Conservation (phyloP, 2,113 vertebrate species). For the Pycnonotus jocosus region DNA sequence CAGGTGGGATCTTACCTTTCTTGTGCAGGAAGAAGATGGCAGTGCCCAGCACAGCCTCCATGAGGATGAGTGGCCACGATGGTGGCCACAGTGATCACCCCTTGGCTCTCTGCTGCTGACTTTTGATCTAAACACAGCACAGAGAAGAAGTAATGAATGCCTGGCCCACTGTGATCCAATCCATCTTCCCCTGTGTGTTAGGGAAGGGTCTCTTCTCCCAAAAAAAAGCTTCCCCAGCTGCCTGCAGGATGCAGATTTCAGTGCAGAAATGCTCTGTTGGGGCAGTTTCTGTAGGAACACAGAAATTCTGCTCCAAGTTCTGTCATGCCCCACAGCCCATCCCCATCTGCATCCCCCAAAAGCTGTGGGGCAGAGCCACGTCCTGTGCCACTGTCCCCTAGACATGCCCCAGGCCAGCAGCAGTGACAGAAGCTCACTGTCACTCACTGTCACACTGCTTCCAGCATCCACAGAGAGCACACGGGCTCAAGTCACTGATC, state of each 20-base stretch:
- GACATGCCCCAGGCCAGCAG: not conserved
- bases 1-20: no score
- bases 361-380: not conserved
- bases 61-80: not conserved
- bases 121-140: not conserved
- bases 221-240: not conserved
- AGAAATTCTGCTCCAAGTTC: not conserved
- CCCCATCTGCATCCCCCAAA: not conserved
- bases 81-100: not conserved
- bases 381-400: not conserved
- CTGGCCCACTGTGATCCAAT: not conserved
- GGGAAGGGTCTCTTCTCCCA: not conserved
- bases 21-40: no score
- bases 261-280: not conserved
- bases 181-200: not conserved
- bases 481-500: rapidly evolving
- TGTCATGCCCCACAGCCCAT: no score
- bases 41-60: not conserved
- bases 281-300: not conserved
- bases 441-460: not conserved
- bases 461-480: not conserved
- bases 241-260: not conserved
- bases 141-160: not conserved
- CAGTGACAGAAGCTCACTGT: not conserved
- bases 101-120: not conserved